Base-by-base conservation (phyloP, 2,888 invertebrate genomes). In the Pyrochroa serraticornis region DNA sequence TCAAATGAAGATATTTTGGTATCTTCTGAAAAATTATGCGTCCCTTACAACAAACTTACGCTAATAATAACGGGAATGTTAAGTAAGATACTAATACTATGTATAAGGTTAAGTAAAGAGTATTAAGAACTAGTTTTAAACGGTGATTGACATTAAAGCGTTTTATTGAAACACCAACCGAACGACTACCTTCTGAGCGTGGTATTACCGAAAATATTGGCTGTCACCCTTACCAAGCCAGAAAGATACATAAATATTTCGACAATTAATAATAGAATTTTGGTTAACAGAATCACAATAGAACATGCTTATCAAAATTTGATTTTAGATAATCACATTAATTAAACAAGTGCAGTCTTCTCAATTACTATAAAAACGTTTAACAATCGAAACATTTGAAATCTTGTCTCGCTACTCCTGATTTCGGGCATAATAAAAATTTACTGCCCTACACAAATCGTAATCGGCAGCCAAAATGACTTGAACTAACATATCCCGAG, bases 401-500 rank as follows among this genome's bases (percentile, higher is more conserved):
- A 30, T 22, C 22, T 3, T 22, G 5, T 22, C 22, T 22, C 46
- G 57, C 54, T 59, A 66, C 53, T 68, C 69, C 30, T 68, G 67
- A 46, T 52, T 65, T 61, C 64, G 66, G 7, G 82, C 79, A 68
- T 82, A 84, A 72, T 81, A 84, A 75, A 81, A 85, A 74, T 85
- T 85, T 57, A 85, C 79, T 14, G 85, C 85, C 60, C 85, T 71
- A 69, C 84, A 83, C 46, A 83, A 77, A 73, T 85, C 84, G 69
- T 81, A 85, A 72, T 85, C 85, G 6, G 85, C 85, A 2, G 85
- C 84, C 43, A 85, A 71, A 8, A 83, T 80, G 8, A 84, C 74
- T 65, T 81, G 78, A 31, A 83, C 80, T 9, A 85, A 75, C 57
- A 80, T 79, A 47, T 83, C 82, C 37, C 81, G 71, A 2, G 83